These are phyloP conservation scores for Tigriopus japonicus DNA, from an alignment of 1,140 invertebrate species.

Conservation along the genomic window DNA sequence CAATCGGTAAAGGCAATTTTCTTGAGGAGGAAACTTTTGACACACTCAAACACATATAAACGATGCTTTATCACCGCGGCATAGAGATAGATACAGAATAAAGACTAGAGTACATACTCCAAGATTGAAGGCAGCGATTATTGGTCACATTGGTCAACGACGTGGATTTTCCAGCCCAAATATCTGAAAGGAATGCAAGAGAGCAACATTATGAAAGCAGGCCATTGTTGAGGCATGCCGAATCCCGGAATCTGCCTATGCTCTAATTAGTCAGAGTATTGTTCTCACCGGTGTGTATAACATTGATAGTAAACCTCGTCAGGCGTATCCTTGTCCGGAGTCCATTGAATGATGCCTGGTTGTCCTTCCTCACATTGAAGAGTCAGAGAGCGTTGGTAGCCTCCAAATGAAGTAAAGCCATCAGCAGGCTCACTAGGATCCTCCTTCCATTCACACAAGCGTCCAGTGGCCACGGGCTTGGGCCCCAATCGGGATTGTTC, in stretches of 20 bases:
- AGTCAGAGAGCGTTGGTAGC: constrained; percentile 61
- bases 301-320: constrained; percentile 75
- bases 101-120: no score
- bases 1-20: no score
- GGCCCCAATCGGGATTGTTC: background rate
- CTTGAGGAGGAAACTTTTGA: no score
- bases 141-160: constrained; percentile 48
- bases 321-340: constrained; percentile 54
- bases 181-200: constrained; percentile 80
- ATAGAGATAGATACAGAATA: no score
- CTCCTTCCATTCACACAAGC: constrained; percentile 66
- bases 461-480: constrained; percentile 48
- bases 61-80: no score
- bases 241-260: background rate
- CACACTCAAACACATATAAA: no score
- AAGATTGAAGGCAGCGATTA: background rate
- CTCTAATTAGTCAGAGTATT: background rate
- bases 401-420: constrained; percentile 55
- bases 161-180: constrained; percentile 85
- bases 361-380: constrained; percentile 61
- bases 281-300: constrained; percentile 47
- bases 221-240: background rate
- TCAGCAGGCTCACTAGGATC: constrained; percentile 51
- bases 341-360: constrained; percentile 66
- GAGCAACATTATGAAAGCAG: constrained; percentile 20